Percentiles rank a stretch among this genome's conserved stretches.
Conservation (phyloP, 2,113 vertebrate species). For the Carassius auratus region DNA sequence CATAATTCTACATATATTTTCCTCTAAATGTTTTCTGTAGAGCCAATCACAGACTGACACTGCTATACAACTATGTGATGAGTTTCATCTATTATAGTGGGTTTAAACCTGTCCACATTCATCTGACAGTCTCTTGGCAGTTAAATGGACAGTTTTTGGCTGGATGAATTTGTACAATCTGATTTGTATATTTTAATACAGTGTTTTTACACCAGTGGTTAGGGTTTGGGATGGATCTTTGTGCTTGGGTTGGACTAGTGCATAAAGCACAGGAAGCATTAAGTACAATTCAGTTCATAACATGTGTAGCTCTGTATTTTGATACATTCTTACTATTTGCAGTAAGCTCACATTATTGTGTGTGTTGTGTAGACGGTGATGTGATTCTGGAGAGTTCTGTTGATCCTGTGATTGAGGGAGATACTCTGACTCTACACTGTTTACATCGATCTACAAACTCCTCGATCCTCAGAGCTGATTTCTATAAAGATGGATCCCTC, state of each 20-base stretch:
- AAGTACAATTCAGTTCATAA: no score
- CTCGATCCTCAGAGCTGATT: background rate
- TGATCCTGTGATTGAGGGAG: background rate
- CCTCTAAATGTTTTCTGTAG: background rate
- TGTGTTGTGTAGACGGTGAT: background rate
- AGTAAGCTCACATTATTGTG: background rate
- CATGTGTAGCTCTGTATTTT: background rate
- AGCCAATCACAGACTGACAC: background rate
- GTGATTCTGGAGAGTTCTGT: background rate
- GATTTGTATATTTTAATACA: no score
- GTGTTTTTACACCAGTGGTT: background rate
- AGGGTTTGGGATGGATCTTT: background rate
- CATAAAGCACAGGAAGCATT: background rate
- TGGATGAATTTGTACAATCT: no score
- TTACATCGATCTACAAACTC: background rate
- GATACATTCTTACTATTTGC: background rate
- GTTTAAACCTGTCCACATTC: no score
- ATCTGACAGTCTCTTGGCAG: no score
- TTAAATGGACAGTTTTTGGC: no score
- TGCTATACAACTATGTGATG: background rate
- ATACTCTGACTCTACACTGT: background rate
- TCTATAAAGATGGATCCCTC: background rate
- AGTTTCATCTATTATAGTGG: background rate
- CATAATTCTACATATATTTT: background rate
- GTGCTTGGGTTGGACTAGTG: background rate